phyloP scores from a whole-genome alignment of 1,140 invertebrate genomes.

The Schlechtendalia chinensis region DNA sequence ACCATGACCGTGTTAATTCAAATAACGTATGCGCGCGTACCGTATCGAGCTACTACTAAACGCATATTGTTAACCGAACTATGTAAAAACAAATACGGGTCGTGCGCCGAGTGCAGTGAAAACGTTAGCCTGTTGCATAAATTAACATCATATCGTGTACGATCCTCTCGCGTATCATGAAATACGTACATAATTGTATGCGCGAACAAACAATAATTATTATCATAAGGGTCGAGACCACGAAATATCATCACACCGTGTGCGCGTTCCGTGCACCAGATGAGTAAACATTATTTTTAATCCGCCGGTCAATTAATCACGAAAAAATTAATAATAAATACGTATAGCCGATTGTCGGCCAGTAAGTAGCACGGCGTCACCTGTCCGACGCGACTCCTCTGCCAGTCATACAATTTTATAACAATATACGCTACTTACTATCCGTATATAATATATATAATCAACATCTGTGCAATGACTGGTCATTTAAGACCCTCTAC shows the following conservation, averaged over 20 bases:
- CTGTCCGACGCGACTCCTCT: conserved; percentile 8
- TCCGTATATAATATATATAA: background rate
- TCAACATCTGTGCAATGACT: conserved; percentile 47
- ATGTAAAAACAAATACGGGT: too few species aligned
- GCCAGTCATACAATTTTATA: background rate
- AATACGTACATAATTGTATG: background rate
- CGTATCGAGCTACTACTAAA: too few species aligned
- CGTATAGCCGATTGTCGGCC: background rate
- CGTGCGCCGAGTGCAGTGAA: background rate
- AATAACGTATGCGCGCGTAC: too few species aligned
- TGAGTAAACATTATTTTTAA: conserved; percentile 41
- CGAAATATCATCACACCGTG: background rate
- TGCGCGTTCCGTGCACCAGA: background rate
- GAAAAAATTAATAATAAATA: conserved; percentile 7
- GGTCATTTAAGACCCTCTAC: conserved; percentile 23
- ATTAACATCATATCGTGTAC: background rate
- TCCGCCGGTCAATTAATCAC: conserved; percentile 24
- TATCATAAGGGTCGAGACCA: conserved; percentile 7
- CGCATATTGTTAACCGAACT: too few species aligned
- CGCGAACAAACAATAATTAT: background rate
- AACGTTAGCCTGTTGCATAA: conserved; percentile 22
- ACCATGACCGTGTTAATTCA: too few species aligned
- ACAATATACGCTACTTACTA: too few species aligned
- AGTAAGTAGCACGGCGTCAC: conserved; percentile 37
- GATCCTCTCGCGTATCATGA: too few species aligned